A percentile compares a stretch with the other conserved stretches of the same genome.
Conservation (phyloP, 1,140 invertebrate species). For the Hyles vespertilio region DNA sequence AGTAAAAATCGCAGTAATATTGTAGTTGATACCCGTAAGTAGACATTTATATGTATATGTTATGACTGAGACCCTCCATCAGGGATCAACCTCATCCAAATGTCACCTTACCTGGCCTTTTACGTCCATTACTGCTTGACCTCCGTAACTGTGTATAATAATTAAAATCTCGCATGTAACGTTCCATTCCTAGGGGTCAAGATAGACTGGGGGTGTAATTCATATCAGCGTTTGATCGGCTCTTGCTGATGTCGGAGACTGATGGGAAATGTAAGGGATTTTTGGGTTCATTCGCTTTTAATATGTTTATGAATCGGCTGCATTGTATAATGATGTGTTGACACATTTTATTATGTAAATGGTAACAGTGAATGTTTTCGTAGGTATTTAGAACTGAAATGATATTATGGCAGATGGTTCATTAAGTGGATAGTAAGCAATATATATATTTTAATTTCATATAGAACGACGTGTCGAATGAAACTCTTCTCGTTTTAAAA, state of each 20-base stretch:
- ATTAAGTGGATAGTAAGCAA: background rate
- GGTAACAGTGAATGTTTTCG: no score
- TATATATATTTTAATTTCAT: background rate
- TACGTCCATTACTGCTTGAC: background rate
- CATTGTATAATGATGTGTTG: background rate
- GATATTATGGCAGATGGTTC: background rate
- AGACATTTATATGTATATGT: no score
- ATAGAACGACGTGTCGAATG: no score
- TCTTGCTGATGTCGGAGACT: background rate
- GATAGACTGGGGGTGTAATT: background rate
- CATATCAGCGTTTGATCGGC: background rate
- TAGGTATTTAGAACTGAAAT: no score
- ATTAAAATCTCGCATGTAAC: background rate
- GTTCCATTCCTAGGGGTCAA: background rate
- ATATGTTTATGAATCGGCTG: background rate
- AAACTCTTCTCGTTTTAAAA: no score
- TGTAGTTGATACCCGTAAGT: no score
- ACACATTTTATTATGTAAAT: no score
- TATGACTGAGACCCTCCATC: background rate
- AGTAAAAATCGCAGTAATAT: no score
- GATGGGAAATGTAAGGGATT: constrained; percentile 1
- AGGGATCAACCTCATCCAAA: background rate
- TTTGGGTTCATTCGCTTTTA: background rate
- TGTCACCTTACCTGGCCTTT: background rate
- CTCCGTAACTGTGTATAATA: background rate